Percentiles rank a stretch among this genome's conserved stretches.
phyloP scores from a whole-genome alignment of 2,797 vertebrate genomes.

The Peromyscus nudipes region DNA sequence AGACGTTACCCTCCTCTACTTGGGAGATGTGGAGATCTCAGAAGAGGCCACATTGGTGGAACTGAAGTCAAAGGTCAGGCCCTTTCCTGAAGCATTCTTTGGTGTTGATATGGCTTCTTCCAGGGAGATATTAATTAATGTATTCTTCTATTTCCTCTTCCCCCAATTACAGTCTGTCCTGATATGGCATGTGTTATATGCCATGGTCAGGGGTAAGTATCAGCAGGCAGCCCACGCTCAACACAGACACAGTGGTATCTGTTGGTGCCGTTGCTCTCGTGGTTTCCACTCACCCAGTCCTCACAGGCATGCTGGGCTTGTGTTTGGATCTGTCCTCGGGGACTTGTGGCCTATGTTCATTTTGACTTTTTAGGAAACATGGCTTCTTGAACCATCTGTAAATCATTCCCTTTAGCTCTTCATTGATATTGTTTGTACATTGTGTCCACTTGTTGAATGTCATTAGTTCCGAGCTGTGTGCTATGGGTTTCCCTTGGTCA shows the following conservation, averaged over 20 bases:
- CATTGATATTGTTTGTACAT: constrained; percentile 70
- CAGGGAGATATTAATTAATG: constrained; percentile 81
- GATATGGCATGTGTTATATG: constrained; percentile 85
- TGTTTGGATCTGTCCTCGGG: constrained; percentile 41
- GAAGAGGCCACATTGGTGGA: constrained; percentile 93
- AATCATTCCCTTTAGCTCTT: constrained; percentile 72
- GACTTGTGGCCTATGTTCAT: constrained; percentile 62
- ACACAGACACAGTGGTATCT: constrained; percentile 53
- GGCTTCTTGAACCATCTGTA: constrained; percentile 60
- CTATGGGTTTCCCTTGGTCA: not conserved
- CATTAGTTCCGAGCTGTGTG: not conserved
- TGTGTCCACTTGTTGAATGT: constrained; percentile 52
- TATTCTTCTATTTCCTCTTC: constrained; percentile 84
- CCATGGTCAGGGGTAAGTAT: constrained; percentile 86
- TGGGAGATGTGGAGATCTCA: constrained; percentile 93
- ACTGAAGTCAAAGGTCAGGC: constrained; percentile 95
- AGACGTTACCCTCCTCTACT: constrained; percentile 85
- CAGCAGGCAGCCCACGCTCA: constrained; percentile 75
- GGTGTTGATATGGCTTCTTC: constrained; percentile 50
- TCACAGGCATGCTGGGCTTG: constrained; percentile 74
- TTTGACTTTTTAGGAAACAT: constrained; percentile 73
- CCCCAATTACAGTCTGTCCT: constrained; percentile 85
- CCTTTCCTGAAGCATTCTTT: constrained; percentile 22
- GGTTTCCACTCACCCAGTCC: constrained; percentile 71
- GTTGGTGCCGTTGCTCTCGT: constrained; percentile 66